These are phyloP conservation scores for Steinernema carpocapsae DNA, from an alignment of 2,888 invertebrate species.

Conservation along the genomic window DNA sequence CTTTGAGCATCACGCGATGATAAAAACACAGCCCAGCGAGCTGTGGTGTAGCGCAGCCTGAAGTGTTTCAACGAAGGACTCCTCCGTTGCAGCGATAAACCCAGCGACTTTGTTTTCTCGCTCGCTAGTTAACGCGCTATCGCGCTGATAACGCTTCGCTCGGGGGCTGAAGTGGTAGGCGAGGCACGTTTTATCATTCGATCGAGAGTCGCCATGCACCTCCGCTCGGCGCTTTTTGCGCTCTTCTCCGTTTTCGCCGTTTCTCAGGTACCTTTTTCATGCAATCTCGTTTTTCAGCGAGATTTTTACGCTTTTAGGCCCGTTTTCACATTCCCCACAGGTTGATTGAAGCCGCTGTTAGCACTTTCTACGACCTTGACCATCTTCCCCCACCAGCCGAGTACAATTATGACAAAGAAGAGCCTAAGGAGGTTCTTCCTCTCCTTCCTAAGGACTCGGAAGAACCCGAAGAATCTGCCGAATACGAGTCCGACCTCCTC, in stretches of 20 bases:
- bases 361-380: conserved; percentile 14
- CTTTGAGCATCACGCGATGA: no score
- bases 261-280: background rate
- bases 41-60: no score
- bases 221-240: conserved; percentile 18
- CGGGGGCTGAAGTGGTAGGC: background rate
- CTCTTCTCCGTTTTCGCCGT: background rate
- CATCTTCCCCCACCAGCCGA: background rate
- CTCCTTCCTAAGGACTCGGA: no score
- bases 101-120: no score
- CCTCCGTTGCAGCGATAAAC: no score
- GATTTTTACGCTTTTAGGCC: background rate
- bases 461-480: background rate
- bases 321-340: background rate
- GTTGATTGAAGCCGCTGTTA: background rate
- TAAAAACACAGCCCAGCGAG: no score
- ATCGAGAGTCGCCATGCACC: conserved; percentile 14
- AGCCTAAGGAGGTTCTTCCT: no score
- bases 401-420: background rate
- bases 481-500: background rate
- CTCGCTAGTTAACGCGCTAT: no score
- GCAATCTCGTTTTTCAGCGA: background rate
- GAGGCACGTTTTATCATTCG: no score
- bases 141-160: conserved; percentile 11
- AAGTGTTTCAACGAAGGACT: no score